Evolutionary conservation across 2,888 invertebrate genomes (phyloP).

Genomic region (Pristionchus maxplancki): DNA sequence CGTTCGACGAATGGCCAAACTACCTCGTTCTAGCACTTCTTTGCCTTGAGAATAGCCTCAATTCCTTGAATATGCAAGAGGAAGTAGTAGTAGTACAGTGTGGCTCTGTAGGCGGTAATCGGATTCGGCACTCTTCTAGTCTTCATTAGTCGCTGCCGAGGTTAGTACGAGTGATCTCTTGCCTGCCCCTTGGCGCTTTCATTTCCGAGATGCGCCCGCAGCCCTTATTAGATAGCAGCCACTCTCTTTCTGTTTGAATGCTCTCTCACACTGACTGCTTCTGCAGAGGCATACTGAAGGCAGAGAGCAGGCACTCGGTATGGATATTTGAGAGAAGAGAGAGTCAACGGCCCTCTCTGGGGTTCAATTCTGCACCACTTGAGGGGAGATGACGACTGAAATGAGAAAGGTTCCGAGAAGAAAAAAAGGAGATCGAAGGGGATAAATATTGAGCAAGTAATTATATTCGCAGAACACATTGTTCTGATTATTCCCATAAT

Average conservation of each 20-base stretch:
- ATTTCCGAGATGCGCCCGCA: slow-evolving; percentile 42
- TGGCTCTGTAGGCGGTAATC: neutral
- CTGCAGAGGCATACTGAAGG: neutral
- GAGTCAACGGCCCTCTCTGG: neutral
- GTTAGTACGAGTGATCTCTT: neutral
- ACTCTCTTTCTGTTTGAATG: neutral
- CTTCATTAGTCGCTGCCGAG: neutral
- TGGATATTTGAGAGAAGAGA: slow-evolving; percentile 12
- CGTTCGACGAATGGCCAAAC: no score
- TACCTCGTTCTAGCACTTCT: no score
- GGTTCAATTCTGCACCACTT: slow-evolving; percentile 26
- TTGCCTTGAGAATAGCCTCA: no score
- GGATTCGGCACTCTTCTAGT: neutral
- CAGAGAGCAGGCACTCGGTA: neutral
- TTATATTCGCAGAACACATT: no score
- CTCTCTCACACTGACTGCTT: neutral
- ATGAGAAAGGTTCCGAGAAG: neutral
- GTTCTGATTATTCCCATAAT: no score
- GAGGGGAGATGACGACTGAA: neutral
- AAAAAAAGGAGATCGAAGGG: neutral
- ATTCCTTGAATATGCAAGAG: no score
- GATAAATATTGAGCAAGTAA: neutral
- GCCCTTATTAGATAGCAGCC: slow-evolving; percentile 42
- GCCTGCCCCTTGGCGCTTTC: neutral
- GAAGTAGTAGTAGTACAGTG: neutral